Conservation (phyloP, 2,888 invertebrate species). For the Mesoligia furuncula region DNA sequence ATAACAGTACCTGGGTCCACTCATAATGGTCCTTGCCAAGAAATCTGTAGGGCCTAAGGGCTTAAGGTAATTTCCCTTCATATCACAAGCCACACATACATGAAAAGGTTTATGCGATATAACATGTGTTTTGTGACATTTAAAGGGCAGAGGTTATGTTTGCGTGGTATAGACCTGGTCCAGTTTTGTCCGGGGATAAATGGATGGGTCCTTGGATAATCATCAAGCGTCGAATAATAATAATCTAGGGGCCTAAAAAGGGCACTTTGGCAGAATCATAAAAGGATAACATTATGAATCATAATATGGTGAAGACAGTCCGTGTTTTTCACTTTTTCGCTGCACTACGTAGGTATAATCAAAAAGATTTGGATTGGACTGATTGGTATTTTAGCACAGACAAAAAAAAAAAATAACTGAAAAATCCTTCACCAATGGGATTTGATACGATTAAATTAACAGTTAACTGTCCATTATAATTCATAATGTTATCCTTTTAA, state of each 20-base stretch:
- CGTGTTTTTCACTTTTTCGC: too few relatives aligned
- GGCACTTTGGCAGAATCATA: too few relatives aligned
- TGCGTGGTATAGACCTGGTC: background rate
- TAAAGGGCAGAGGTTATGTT: slow-evolving; percentile 28
- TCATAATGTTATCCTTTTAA: too few relatives aligned
- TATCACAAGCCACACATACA: slow-evolving; percentile 31
- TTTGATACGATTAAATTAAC: too few relatives aligned
- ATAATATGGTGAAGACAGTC: too few relatives aligned
- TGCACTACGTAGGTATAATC: too few relatives aligned
- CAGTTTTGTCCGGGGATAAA: background rate
- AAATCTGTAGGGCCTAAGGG: slow-evolving; percentile 36
- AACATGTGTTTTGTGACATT: slow-evolving; percentile 45
- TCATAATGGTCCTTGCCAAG: slow-evolving; percentile 40
- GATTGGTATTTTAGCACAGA: too few relatives aligned
- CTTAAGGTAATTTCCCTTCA: slow-evolving; percentile 33
- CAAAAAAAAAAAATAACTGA: too few relatives aligned
- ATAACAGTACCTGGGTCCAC: slow-evolving; percentile 34
- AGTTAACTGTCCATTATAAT: too few relatives aligned
- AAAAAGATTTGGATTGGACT: too few relatives aligned
- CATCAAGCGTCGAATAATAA: background rate
- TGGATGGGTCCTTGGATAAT: background rate
- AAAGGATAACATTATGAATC: too few relatives aligned
- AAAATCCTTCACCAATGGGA: too few relatives aligned
- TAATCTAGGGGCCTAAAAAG: background rate
- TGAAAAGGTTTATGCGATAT: background rate